Conservation (phyloP, 2,113 vertebrate genomes). For the Macquaria australasica region DNA sequence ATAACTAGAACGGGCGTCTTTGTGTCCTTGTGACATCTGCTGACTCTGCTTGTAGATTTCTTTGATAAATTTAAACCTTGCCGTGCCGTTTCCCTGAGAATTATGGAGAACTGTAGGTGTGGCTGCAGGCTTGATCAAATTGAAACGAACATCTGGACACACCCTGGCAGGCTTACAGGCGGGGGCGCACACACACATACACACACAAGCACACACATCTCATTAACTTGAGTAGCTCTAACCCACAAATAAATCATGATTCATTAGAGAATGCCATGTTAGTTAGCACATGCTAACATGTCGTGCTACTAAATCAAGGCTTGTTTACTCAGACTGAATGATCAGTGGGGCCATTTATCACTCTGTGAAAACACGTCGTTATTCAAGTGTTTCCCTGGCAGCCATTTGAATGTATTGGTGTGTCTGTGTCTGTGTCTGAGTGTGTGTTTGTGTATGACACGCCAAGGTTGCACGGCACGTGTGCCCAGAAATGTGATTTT, state of each 20-base stretch:
- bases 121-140: slow-evolving; percentile 44
- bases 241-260: slow-evolving; percentile 34
- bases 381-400: slow-evolving; percentile 44
- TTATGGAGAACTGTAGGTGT: slow-evolving; percentile 30
- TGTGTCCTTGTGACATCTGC: slow-evolving; percentile 48
- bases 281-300: slow-evolving; percentile 45
- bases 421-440: slow-evolving; percentile 8
- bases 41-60: slow-evolving; percentile 21
- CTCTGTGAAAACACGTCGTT: slow-evolving; percentile 33
- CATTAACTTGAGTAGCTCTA: slow-evolving; percentile 60
- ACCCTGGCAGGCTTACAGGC: slow-evolving; percentile 23
- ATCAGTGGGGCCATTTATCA: slow-evolving; percentile 34
- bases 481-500: slow-evolving; percentile 63
- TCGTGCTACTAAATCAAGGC: slow-evolving; percentile 44
- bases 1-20: slow-evolving; percentile 19
- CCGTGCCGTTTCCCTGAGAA: slow-evolving; percentile 24
- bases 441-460: slow-evolving; percentile 18
- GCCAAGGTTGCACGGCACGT: slow-evolving; percentile 22
- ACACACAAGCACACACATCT: slow-evolving; percentile 10
- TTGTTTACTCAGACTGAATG: slow-evolving; percentile 35
- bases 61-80: slow-evolving; percentile 37
- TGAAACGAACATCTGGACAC: slow-evolving; percentile 65
- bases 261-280: slow-evolving; percentile 42
- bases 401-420: slow-evolving; percentile 22
- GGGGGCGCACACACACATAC: slow-evolving; percentile 17